phyloP scores from a whole-genome alignment of 1,140 invertebrate species.

The Trialeurodes vaporariorum region DNA sequence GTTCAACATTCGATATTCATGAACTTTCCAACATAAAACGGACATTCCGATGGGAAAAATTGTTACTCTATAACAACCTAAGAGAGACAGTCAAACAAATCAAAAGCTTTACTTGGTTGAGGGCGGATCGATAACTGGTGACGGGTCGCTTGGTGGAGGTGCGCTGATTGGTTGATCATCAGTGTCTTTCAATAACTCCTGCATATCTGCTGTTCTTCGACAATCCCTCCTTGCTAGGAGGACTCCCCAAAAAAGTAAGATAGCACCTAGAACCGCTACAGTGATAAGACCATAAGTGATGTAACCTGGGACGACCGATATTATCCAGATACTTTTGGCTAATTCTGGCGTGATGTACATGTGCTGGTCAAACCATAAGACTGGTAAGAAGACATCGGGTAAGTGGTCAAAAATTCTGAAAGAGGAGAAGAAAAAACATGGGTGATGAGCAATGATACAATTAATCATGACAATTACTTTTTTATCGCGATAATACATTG shows the following conservation, averaged over 20 bases:
- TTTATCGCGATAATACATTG: too few relatives aligned
- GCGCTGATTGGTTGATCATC: background rate
- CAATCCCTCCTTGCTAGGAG: background rate
- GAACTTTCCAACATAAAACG: too few relatives aligned
- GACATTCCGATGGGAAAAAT: too few relatives aligned
- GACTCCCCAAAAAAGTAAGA: background rate
- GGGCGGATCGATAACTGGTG: background rate
- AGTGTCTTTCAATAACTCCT: background rate
- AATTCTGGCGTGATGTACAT: background rate
- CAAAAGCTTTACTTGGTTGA: too few relatives aligned
- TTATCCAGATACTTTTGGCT: background rate
- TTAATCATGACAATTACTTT: too few relatives aligned
- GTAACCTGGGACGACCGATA: background rate
- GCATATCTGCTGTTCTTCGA: background rate
- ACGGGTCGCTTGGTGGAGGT: background rate
- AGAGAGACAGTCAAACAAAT: too few relatives aligned
- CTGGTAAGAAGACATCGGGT: background rate
- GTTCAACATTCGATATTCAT: too few relatives aligned
- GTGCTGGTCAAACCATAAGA: background rate
- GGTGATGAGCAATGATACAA: too few relatives aligned
- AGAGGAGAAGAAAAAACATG: too few relatives aligned
- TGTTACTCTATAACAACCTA: too few relatives aligned
- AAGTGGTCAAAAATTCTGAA: background rate
- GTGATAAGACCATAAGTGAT: background rate
- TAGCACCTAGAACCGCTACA: background rate